These are phyloP conservation scores for Helogale parvula DNA, from an alignment of 2,113 vertebrate genomes.

Conservation along the genomic window DNA sequence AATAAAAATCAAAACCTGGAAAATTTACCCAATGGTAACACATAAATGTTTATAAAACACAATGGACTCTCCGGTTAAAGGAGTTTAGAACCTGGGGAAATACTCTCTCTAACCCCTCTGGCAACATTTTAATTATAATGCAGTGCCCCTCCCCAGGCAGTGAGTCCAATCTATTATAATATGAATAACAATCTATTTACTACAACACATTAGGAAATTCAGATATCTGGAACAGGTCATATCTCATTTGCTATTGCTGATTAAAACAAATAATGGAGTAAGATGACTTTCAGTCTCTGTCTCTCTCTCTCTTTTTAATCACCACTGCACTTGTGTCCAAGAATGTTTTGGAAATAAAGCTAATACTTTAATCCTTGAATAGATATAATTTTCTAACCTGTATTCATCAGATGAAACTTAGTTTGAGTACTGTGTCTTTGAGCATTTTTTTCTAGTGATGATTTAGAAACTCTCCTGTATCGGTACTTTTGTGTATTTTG, in stretches of 20 bases:
- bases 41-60: slow-evolving; percentile 34
- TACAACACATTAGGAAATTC: slow-evolving; percentile 74
- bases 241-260: slow-evolving; percentile 75
- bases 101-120: slow-evolving; percentile 62
- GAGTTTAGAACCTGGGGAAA: slow-evolving; percentile 71
- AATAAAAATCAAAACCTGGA: not conserved
- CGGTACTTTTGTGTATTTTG: not conserved
- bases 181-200: slow-evolving; percentile 73
- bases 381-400: slow-evolving; percentile 39
- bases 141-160: not conserved
- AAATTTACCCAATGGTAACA: slow-evolving; percentile 8
- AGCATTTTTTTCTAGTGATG: slow-evolving; percentile 64
- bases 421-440: slow-evolving; percentile 54
- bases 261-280: slow-evolving; percentile 75
- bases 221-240: slow-evolving; percentile 72
- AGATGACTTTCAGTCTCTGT: not conserved
- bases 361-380: not conserved
- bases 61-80: slow-evolving; percentile 43
- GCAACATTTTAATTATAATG: slow-evolving; percentile 74
- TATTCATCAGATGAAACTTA: slow-evolving; percentile 69
- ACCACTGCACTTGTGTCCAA: slow-evolving; percentile 40
- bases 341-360: not conserved
- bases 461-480: slow-evolving; percentile 77
- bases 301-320: slow-evolving; percentile 1
- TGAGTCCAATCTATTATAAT: slow-evolving; percentile 61